These are phyloP conservation scores for Pampusana beccarii DNA, from an alignment of 2,113 vertebrate genomes.

Conservation along the genomic window DNA sequence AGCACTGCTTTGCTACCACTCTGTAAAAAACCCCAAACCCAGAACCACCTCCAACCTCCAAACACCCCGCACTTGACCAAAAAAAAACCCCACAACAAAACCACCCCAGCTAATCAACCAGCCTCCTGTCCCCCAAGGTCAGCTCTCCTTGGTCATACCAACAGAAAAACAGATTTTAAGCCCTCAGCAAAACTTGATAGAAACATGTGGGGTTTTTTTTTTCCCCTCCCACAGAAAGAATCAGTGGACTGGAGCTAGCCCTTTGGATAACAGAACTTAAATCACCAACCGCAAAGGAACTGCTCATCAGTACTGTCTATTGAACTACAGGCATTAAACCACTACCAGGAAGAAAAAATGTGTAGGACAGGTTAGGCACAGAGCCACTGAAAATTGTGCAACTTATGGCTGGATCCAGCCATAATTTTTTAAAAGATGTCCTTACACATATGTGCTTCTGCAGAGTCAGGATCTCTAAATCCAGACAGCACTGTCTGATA, in stretches of 20 bases:
- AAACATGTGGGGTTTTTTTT: background rate
- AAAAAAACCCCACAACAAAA: background rate
- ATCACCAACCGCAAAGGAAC: background rate
- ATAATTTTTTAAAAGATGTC: background rate
- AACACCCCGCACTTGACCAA: background rate
- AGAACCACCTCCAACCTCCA: background rate
- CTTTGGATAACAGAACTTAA: background rate
- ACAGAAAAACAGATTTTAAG: background rate
- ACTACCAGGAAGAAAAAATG: background rate
- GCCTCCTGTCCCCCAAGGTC: background rate
- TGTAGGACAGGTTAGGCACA: background rate
- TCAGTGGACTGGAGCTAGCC: background rate
- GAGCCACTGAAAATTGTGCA: background rate
- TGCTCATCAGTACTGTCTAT: background rate
- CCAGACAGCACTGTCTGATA: background rate
- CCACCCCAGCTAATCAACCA: background rate
- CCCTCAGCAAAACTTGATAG: background rate
- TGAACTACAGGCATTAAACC: background rate
- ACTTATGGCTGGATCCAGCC: background rate
- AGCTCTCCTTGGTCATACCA: background rate
- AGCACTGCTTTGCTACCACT: background rate
- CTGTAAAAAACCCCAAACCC: background rate
- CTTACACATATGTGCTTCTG: background rate
- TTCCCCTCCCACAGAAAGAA: background rate
- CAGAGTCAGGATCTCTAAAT: background rate